A percentile compares a stretch with the other conserved stretches of the same genome.
Conservation (phyloP, 2,888 invertebrate genomes). For the Drosophila eohydei region DNA sequence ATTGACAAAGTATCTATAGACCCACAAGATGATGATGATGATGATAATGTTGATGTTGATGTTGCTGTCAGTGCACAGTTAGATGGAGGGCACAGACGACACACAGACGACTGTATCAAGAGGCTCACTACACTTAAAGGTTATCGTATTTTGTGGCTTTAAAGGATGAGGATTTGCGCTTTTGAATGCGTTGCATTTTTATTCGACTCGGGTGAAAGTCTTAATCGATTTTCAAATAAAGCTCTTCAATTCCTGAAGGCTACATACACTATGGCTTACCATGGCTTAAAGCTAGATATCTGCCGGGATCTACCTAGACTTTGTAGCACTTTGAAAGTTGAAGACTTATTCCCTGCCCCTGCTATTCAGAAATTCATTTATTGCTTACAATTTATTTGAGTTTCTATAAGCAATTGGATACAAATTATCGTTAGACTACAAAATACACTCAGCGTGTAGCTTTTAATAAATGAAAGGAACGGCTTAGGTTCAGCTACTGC, state of each 20-base stretch:
- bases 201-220: not conserved
- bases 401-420: not conserved
- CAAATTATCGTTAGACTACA: not conserved
- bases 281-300: not conserved
- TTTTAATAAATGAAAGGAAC: constrained; percentile 18
- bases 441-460: not conserved
- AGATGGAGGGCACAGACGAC: constrained; percentile 26
- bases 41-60: constrained; percentile 29
- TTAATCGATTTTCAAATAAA: not conserved
- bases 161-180: constrained; percentile 34
- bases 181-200: constrained; percentile 16
- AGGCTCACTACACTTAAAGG: constrained; percentile 19
- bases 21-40: constrained; percentile 28
- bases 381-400: no score
- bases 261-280: not conserved
- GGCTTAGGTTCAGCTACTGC: not conserved
- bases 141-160: constrained; percentile 38
- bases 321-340: no score
- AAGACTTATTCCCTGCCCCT: not conserved
- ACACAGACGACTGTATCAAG: constrained; percentile 17
- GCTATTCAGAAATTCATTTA: not conserved
- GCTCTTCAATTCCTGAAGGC: not conserved
- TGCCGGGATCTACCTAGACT: not conserved
- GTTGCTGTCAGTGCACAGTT: constrained; percentile 47
- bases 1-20: constrained; percentile 78